Percentiles rank a stretch among this genome's conserved stretches.
Evolutionary conservation across 1,140 invertebrate species (phyloP).

Genomic region (Mesaphorura yosii): DNA sequence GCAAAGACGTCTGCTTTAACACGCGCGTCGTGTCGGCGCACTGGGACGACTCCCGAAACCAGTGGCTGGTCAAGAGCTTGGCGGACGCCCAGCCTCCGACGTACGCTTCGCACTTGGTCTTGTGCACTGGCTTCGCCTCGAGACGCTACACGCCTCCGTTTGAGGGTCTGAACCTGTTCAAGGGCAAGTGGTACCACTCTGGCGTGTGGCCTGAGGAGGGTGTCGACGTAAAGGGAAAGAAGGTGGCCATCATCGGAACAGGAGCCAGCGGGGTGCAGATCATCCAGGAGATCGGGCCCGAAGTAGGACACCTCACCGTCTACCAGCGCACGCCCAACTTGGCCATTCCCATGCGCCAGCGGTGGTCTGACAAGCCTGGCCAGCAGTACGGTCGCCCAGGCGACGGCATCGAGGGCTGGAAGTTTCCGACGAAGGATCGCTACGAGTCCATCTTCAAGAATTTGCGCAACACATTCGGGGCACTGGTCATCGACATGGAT

Average conservation of each 20-base stretch:
- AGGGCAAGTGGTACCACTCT: slow-evolving; percentile 5
- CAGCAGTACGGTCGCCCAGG: no score
- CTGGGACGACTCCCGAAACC: neutral
- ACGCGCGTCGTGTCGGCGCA: neutral
- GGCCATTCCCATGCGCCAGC: slow-evolving; percentile 8
- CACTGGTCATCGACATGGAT: neutral
- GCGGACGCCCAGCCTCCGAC: neutral
- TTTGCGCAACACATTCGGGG: neutral
- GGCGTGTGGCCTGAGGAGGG: slow-evolving; percentile 4
- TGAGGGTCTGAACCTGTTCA: slow-evolving; percentile 8
- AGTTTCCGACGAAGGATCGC: neutral
- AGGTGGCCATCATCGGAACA: slow-evolving; percentile 12
- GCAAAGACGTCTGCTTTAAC: slow-evolving; percentile 8
- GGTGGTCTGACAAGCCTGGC: neutral
- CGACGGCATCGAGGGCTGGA: no score
- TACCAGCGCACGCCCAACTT: slow-evolving; percentile 12
- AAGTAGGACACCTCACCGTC: slow-evolving; percentile 3
- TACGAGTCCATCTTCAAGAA: neutral
- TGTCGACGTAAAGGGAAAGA: slow-evolving; percentile 8
- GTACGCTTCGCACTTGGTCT: neutral
- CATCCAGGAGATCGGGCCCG: slow-evolving; percentile 14
- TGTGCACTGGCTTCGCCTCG: slow-evolving; percentile 6
- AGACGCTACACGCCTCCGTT: slow-evolving; percentile 3
- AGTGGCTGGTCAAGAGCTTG: neutral
- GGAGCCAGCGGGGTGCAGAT: slow-evolving; percentile 13